Conservation (phyloP, 1,140 invertebrate genomes). For the Chionoecetes opilio region DNA sequence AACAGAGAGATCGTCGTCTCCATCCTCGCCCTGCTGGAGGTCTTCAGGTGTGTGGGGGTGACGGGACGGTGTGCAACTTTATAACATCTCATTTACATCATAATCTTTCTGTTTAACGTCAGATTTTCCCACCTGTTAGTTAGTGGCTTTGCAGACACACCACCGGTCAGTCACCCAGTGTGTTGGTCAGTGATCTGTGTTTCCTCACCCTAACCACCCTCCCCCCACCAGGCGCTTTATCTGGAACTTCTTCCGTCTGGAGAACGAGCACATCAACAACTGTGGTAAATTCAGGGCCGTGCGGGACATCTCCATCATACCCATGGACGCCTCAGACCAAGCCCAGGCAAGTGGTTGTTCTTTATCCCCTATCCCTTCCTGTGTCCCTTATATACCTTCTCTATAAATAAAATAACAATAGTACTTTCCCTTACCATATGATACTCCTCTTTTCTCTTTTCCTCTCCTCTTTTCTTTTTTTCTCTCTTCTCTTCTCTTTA, state of each 20-base stretch:
- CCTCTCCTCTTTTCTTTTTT: no score
- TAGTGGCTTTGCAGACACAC: no score
- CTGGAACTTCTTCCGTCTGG: constrained; percentile 99
- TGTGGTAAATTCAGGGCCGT: constrained; percentile 99
- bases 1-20: constrained; percentile 94
- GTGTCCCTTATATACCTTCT: background rate
- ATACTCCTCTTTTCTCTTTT: no score
- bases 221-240: constrained; percentile 92
- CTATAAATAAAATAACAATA: no score
- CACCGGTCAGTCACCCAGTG: no score
- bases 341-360: constrained; percentile 83
- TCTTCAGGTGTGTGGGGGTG: constrained; percentile 89
- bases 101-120: no score
- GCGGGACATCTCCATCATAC: constrained; percentile 98
- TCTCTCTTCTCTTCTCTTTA: no score
- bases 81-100: background rate
- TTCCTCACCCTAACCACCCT: constrained; percentile 61
- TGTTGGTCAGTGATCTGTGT: no score
- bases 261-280: constrained; percentile 99
- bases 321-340: constrained; percentile 97
- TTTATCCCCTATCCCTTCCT: background rate
- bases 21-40: constrained; percentile 95
- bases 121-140: no score
- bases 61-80: background rate
- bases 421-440: no score